Base-by-base conservation (phyloP, 1,140 invertebrate genomes). In the Physella acuta region DNA sequence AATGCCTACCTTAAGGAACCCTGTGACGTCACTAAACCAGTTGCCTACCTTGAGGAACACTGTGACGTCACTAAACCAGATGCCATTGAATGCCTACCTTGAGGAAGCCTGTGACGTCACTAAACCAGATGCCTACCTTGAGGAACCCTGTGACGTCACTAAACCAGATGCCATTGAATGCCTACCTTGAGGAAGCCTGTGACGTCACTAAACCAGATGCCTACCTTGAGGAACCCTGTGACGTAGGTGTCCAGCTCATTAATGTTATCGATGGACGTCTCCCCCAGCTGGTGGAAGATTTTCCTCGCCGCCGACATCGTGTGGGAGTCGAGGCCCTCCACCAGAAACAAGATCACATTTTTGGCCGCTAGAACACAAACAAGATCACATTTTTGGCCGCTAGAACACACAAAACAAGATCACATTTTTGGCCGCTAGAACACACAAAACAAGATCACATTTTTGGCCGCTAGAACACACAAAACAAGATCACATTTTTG, bases 311-410 rank as follows among this genome's bases (percentile, higher is more conserved):
- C 58, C 5, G 58, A 60, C 33, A 60, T 60, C 1, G 58, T 60
- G 58, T 60, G 58, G 8, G 58, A 34, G 58, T 60, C 58, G 5
- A 60, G 34, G 3, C 58, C 58, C 31, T 60, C 58, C 1, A 60
- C 58, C 4, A 60, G 58, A 11, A 36, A 34, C 58, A 60, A 33
- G 14, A 60, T 60, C 4, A 60, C 58, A 36, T 60, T 60, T 28
- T 17, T 34, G 30, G 58, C 20, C 1, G 58, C 58, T 60, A 34
- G 5, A 26, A 55, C 16, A 61, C 20, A 44, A 61, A 61, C 59
- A 14, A 44, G 39, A 44, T 60, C 4, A 60, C 58, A 36, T 60
- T 60, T 28, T 17, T 24, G 11, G 58, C 58, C 37, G 58, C 5
- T 5, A 24, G 24, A 24, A 26, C 24, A 24, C 11, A 11, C 33